Base-by-base conservation (phyloP, 2,113 vertebrate genomes). In the Sceloporus undulatus region DNA sequence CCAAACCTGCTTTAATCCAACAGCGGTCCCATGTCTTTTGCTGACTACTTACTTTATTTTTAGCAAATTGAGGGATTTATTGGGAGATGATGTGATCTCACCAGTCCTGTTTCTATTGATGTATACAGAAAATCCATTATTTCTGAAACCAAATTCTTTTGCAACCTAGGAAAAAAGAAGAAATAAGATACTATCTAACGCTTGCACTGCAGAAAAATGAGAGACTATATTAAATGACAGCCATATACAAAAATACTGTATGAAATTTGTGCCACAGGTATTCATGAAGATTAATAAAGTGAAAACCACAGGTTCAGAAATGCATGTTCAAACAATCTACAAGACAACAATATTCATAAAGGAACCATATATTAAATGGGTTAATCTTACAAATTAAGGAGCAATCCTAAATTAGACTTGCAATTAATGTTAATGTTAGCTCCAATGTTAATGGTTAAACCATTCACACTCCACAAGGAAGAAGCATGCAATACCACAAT, bases 111-210 rank as follows among this genome's bases (percentile, higher is more conserved):
- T 98, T 92, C 99, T 98, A 93, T 99, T 99, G 96, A 97, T 95
- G 95, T 99, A 99, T 90, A 99, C 94, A 0, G 98, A 98, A 94
- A 99, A 99, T 3, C 98, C 98, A 27, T 99, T 99, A 90, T 98
- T 98, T 89, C 96, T 98, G 96, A 99, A 99, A 5, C 99, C 99
- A 96, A 99, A 99, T 76, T 99, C 99, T 96, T 98, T 98, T 42
- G 97, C 98, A 52, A 99, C 98, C 99, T 99, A 95, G 0, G 90
- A 89, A 91, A 92, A 86, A 34, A 56, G 52, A 66, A 1, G 62
- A 65, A 19, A 14, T 6, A 74, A 73, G 6, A 85, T 78, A 76
- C 68, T 13, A 70, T 54, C 75, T 79, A 8, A 34, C 27, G 62
- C 21, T 2, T 76, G 23, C 84, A 13, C 0, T 40, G 54, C 19